Conservation (phyloP, 2,888 invertebrate species). For the Graphium colonna region DNA sequence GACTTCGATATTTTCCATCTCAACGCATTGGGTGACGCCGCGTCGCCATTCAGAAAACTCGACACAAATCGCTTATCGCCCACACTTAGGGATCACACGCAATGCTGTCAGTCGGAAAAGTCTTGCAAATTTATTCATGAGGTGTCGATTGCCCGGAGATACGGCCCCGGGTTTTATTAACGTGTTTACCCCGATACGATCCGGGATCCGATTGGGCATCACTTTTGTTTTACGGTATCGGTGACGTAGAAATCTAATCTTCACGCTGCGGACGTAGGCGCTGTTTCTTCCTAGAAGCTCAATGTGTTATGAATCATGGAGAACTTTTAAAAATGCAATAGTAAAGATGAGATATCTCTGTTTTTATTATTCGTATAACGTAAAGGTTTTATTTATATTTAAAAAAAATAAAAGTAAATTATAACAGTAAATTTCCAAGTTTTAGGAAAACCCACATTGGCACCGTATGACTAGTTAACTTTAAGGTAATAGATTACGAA, state of each 20-base stretch:
- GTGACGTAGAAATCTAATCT: slow-evolving; percentile 4
- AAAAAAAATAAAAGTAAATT: no score
- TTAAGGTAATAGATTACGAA: no score
- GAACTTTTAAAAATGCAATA: no score
- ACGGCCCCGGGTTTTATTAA: slow-evolving; percentile 46
- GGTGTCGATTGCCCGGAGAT: slow-evolving; percentile 44
- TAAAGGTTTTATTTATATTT: no score
- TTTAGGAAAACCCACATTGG: no score
- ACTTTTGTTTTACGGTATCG: slow-evolving; percentile 16
- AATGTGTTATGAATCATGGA: no score
- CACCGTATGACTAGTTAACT: no score
- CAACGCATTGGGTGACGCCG: no score
- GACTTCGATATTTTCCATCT: not conserved
- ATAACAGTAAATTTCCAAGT: no score
- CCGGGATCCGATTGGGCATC: slow-evolving; percentile 9
- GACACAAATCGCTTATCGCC: slow-evolving; percentile 20
- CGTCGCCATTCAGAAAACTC: slow-evolving; percentile 16
- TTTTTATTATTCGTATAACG: no score
- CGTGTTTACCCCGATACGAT: slow-evolving; percentile 31
- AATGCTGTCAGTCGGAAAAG: slow-evolving; percentile 32
- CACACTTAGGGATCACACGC: slow-evolving; percentile 17
- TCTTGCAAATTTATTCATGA: slow-evolving; percentile 52
- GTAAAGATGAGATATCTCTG: no score
- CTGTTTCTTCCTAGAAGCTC: not conserved
- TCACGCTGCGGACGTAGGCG: not conserved